Evolutionary conservation across 2,888 invertebrate species (phyloP).

Genomic region (Polymixis lichenea): DNA sequence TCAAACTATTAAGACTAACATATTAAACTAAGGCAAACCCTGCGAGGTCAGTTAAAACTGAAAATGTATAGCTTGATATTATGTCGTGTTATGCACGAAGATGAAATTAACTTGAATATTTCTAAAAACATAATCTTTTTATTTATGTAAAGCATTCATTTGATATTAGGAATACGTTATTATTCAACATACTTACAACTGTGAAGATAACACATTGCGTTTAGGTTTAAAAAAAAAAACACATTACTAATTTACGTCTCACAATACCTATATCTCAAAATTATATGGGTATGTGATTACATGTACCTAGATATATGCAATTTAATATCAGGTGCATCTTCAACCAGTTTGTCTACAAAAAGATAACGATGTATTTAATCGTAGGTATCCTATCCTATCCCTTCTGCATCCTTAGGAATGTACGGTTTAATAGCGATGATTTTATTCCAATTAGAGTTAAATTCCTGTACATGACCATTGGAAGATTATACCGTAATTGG

Average conservation of each 20-base stretch:
- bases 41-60: too few species aligned
- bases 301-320: neutral
- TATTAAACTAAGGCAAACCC: too few species aligned
- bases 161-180: neutral
- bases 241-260: neutral
- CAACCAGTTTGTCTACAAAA: slow-evolving; percentile 32
- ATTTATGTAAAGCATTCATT: too few species aligned
- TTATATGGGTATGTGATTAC: neutral
- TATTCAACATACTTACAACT: too few species aligned
- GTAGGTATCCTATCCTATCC: neutral
- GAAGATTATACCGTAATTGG: slow-evolving; percentile 16
- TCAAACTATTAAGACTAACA: too few species aligned
- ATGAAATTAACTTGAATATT: neutral
- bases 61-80: too few species aligned
- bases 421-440: slow-evolving; percentile 2
- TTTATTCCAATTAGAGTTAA: slow-evolving; percentile 24
- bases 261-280: too few species aligned
- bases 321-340: slow-evolving; percentile 18
- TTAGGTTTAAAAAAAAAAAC: neutral
- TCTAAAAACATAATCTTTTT: neutral
- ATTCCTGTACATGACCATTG: neutral
- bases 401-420: slow-evolving; percentile 7
- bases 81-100: too few species aligned
- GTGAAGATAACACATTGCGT: neutral
- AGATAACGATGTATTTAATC: slow-evolving; percentile 9